A percentile compares a stretch with the other conserved stretches of the same genome.
Evolutionary conservation across 2,797 vertebrate genomes (phyloP).

Genomic region (Betta splendens): DNA sequence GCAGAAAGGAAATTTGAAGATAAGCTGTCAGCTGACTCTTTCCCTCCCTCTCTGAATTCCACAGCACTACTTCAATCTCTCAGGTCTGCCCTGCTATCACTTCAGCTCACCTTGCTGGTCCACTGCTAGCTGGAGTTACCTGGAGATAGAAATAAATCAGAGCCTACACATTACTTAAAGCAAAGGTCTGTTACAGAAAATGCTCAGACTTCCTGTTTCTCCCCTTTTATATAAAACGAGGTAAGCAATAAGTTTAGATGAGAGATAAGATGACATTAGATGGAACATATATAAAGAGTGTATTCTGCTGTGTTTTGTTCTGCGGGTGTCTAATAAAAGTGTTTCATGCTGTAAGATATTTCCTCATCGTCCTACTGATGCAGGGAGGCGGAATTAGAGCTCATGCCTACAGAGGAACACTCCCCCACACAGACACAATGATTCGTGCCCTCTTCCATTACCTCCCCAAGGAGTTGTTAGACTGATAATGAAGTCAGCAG

Average conservation of each 20-base stretch:
- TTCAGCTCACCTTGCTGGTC: conserved; percentile 33
- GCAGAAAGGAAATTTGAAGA: no score
- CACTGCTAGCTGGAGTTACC: conserved; percentile 23
- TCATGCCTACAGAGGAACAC: conserved; percentile 1
- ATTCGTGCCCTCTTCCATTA: conserved; percentile 42
- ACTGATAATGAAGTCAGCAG: conserved; percentile 62
- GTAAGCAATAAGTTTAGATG: no score
- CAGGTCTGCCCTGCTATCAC: conserved; percentile 26
- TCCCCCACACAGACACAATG: not conserved
- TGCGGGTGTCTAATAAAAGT: not conserved
- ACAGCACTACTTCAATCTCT: no score
- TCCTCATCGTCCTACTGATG: not conserved
- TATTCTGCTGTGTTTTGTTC: no score
- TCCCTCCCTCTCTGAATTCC: no score
- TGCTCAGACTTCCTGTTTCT: not conserved
- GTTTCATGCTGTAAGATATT: not conserved
- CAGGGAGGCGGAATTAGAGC: conserved; percentile 1
- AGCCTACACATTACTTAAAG: conserved; percentile 13
- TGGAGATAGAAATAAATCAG: conserved; percentile 24
- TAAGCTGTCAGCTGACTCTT: no score
- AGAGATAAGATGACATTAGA: no score
- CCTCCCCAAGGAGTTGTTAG: conserved; percentile 49
- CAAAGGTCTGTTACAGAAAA: conserved; percentile 10
- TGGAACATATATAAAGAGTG: no score
- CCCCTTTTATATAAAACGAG: no score